Base-by-base conservation (phyloP, 2,797 vertebrate species). In the Mormyrops attenuatus region DNA sequence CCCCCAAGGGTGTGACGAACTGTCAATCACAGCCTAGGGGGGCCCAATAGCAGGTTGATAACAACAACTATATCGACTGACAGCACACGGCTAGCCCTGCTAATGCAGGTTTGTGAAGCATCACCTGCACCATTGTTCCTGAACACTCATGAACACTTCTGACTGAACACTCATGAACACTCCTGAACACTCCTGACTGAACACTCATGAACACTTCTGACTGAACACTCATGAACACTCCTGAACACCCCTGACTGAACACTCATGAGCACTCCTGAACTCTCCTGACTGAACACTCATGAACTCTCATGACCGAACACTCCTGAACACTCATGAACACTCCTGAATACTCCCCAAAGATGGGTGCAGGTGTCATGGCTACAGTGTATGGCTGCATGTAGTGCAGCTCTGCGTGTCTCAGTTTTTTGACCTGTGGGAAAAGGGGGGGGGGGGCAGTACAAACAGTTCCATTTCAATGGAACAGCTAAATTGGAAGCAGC, bases 21-120 rank as follows among this genome's bases (percentile, higher is more conserved):
- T 44, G 52, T 57, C 34, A 52, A 0, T n/a, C 50, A 93, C 17
- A 87, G n/a, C 66, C 89, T 0, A 86, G 5, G 89, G 93, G 88
- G 90, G 89, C 90, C 3, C 13, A 41, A 30, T 41, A 88, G 89
- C 89, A 80, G 6, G 69, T 73, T 85, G 0, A 91, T 90, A 90
- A 13, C 44, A 82, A 47, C 3, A 17, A 5, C 11, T 5, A 49
- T 11, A 22, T 7, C 4, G 77, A 26, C 73, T 17, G 88, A 60
- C 34, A 22, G 80, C 80, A 84, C 47, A 49, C 20, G 38, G 20
- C 80, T 66, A 38, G 34, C 34, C 30, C 15, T 77, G 30, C 69
- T 17, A 26, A 73, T 38, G 30, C 69, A 7, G 13, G 3, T 15
- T 77, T 17, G 38, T 17, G 5, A 38, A 41, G 69, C 34, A 3